phyloP scores from a whole-genome alignment of 2,888 invertebrate genomes.

The Seira sanloemensis region DNA sequence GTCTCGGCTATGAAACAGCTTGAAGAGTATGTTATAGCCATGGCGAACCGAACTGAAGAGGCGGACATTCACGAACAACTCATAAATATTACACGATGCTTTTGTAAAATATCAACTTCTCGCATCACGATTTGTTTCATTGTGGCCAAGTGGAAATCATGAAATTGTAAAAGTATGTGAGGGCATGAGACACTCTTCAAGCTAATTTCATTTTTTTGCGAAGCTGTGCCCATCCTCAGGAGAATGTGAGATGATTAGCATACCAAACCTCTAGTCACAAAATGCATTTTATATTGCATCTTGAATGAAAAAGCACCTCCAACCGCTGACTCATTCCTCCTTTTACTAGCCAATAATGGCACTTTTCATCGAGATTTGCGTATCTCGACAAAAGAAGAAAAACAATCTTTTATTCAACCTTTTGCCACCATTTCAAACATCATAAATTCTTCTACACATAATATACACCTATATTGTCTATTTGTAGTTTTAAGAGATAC shows the following conservation, averaged over 20 bases:
- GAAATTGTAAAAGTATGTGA: no score
- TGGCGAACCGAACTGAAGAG: conserved; percentile 73
- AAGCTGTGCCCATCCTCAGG: not conserved
- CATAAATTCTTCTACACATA: no score
- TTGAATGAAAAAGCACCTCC: not conserved
- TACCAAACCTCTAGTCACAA: conserved; percentile 9
- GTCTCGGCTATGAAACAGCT: conserved; percentile 73
- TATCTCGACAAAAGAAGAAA: no score
- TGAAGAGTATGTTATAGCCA: conserved; percentile 73
- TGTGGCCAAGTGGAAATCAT: no score
- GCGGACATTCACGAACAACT: conserved; percentile 86
- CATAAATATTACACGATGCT: no score
- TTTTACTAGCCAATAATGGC: conserved; percentile 3
- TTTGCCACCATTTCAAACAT: no score
- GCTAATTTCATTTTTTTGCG: not conserved
- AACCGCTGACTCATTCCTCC: conserved; percentile 5
- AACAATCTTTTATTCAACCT: no score
- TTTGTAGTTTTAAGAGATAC: not conserved
- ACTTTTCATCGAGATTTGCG: no score
- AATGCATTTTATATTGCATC: conserved; percentile 2
- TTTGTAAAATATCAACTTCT: no score
- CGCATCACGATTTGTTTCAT: no score
- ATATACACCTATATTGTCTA: not conserved
- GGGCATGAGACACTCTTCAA: conserved; percentile 20
- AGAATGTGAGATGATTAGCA: not conserved